Percentiles rank a stretch among this genome's conserved stretches.
phyloP scores from a whole-genome alignment of 2,888 invertebrate genomes.

The Torymus aiolomorphi region DNA sequence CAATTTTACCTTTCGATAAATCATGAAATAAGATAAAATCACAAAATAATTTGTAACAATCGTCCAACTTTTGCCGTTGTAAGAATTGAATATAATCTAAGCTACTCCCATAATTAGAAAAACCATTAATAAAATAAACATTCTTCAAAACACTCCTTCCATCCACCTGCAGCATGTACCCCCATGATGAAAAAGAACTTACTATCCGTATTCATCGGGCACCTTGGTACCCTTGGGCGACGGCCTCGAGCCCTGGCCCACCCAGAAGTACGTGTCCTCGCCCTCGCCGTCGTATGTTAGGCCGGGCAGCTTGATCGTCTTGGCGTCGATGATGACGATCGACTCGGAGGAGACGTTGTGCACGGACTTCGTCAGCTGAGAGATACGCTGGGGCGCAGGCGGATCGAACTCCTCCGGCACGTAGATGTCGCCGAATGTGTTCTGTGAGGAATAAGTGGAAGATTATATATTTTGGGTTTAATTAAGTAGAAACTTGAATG shows the following conservation, averaged over 20 bases:
- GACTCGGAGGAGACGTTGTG: conserved; percentile 84
- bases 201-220: conserved; percentile 95
- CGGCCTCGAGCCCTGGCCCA: conserved; percentile 92
- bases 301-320: conserved; percentile 85
- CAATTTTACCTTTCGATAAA: conserved; percentile 1
- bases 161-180: no score
- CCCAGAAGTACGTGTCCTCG: conserved; percentile 89
- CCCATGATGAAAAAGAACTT: conserved; percentile 75
- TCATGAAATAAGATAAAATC: no score
- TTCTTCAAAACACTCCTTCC: no score
- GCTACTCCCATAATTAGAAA: no score
- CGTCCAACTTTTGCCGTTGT: no score
- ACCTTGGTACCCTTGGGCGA: conserved; percentile 87
- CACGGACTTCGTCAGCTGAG: conserved; percentile 79
- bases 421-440: conserved; percentile 92
- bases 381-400: conserved; percentile 83
- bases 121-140: no score
- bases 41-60: no score
- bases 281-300: conserved; percentile 88
- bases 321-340: conserved; percentile 87
- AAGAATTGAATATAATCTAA: no score
- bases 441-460: conserved; percentile 71
- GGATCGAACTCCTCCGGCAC: conserved; percentile 94
- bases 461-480: no score
- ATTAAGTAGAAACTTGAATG: no score